Conservation (phyloP, 2,113 vertebrate species). For the Bombycilla garrulus region DNA sequence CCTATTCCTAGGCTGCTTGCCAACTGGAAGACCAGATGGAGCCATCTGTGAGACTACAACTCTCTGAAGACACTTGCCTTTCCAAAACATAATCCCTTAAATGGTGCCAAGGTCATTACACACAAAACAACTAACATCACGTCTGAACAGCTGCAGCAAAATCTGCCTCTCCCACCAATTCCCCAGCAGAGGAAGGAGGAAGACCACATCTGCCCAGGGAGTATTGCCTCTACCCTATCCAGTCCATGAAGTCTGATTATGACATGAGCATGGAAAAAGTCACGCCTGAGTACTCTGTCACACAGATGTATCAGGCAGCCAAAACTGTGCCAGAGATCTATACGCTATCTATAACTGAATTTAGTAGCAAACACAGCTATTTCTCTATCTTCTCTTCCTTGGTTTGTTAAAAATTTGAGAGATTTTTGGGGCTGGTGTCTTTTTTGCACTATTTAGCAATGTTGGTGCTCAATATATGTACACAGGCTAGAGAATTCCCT, state of each 20-base stretch:
- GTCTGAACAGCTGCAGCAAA: not conserved
- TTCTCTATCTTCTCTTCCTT: not conserved
- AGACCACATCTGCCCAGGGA: not conserved
- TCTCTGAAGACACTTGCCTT: not conserved
- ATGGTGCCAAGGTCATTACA: not conserved
- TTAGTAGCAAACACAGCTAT: not conserved
- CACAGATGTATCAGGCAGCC: not conserved
- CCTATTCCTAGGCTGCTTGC: conserved; percentile 6
- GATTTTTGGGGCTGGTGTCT: not conserved
- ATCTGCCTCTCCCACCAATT: not conserved
- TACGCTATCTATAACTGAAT: not conserved
- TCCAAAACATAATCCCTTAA: conserved; percentile 8
- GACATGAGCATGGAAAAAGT: not conserved
- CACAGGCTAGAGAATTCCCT: not conserved
- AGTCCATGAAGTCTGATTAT: not conserved
- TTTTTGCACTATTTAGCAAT: not conserved
- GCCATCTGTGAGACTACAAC: not conserved
- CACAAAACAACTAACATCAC: not conserved
- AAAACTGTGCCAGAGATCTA: fast-evolving
- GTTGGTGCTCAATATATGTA: not conserved
- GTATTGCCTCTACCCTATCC: not conserved
- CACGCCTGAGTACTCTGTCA: not conserved
- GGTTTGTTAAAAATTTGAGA: not conserved
- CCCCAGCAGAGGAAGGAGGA: not conserved
- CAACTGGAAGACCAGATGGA: not conserved